A percentile compares a stretch with the other conserved stretches of the same genome.
phyloP scores from a whole-genome alignment of 1,140 invertebrate genomes.

The Sycophila sp. region DNA sequence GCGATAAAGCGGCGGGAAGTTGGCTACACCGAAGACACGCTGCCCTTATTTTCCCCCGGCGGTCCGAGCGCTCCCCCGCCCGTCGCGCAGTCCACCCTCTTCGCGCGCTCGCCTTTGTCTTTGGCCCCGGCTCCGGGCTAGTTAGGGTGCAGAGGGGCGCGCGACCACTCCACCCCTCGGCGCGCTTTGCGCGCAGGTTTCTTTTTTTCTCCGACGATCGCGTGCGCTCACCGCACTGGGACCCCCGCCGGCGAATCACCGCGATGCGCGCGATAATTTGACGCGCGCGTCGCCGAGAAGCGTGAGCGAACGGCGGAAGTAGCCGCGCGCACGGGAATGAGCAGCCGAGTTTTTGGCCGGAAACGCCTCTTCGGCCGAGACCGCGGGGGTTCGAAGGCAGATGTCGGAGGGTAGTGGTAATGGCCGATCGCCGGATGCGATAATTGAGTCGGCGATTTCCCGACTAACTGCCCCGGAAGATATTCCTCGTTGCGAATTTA shows the following conservation, averaged over 20 bases:
- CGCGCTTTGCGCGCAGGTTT: neutral
- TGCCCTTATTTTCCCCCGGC: constrained; percentile 27
- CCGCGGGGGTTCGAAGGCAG: constrained; percentile 24
- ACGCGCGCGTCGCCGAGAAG: too few species aligned
- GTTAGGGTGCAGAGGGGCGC: neutral
- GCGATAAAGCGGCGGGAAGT: constrained; percentile 32
- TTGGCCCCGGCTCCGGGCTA: neutral
- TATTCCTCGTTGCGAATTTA: neutral
- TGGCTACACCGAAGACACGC: constrained; percentile 27
- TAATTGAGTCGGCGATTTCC: constrained; percentile 8
- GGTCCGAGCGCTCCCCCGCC: neutral
- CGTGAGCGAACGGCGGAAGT: too few species aligned
- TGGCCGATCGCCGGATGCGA: constrained; percentile 34
- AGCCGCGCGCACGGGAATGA: neutral
- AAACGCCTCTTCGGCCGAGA: too few species aligned
- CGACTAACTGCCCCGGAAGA: neutral
- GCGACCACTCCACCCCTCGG: constrained; percentile 1
- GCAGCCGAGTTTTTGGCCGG: constrained; percentile 7
- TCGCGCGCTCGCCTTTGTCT: constrained; percentile 7
- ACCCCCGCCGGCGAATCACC: too few species aligned
- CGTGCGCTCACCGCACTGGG: too few species aligned
- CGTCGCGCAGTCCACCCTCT: neutral
- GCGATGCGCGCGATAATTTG: too few species aligned
- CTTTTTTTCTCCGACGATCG: neutral
- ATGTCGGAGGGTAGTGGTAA: constrained; percentile 20